Conservation (phyloP, 1,140 invertebrate species). For the Pogonognathellus flavescens region DNA sequence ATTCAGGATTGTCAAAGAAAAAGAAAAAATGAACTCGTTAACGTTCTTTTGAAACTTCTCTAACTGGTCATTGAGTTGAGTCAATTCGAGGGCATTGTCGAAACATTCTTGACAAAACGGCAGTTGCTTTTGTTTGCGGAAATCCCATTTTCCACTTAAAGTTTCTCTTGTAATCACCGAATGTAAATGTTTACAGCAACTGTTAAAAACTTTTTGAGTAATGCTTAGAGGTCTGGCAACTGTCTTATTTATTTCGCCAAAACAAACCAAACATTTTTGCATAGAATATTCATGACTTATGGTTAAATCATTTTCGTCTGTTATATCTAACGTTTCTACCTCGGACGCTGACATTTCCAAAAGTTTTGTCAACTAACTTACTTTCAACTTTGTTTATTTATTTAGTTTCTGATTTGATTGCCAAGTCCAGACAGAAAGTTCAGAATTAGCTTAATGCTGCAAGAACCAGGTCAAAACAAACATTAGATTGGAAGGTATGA, state of each 20-base stretch:
- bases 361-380: too few species aligned
- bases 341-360: too few species aligned
- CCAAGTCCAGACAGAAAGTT: too few species aligned
- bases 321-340: too few species aligned
- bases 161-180: not conserved
- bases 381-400: too few species aligned
- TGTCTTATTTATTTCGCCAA: not conserved
- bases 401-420: too few species aligned
- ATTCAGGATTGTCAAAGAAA: not conserved
- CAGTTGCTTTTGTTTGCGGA: not conserved
- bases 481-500: too few species aligned
- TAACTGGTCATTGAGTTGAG: not conserved
- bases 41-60: not conserved
- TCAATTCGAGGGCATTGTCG: not conserved
- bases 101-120: not conserved
- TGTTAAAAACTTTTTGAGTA: not conserved
- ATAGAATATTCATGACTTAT: too few species aligned
- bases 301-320: too few species aligned
- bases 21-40: not conserved
- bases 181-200: not conserved
- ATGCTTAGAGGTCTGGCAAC: not conserved
- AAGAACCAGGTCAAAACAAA: too few species aligned
- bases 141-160: not conserved
- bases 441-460: too few species aligned
- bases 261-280: not conserved